Conservation (phyloP, 2,797 vertebrate species). For the Graptemys geographica region DNA sequence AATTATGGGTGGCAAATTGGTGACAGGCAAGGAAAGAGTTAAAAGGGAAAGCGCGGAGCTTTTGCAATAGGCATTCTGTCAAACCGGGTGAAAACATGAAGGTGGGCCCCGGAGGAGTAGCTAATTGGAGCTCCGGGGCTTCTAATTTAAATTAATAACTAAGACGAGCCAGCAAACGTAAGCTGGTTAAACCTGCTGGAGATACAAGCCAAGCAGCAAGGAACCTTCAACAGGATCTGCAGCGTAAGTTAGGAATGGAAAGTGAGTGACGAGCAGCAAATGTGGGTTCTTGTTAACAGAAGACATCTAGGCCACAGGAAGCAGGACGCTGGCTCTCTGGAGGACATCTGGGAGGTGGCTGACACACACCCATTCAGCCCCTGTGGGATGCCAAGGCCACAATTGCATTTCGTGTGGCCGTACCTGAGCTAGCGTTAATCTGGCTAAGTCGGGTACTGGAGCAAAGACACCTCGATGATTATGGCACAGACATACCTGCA, state of each 20-base stretch:
- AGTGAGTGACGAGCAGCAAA: not conserved
- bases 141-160: slow-evolving; percentile 48
- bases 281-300: not conserved
- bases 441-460: not conserved
- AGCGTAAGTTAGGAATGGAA: not conserved
- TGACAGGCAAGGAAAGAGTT: not conserved
- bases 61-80: not conserved
- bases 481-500: not conserved
- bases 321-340: not conserved
- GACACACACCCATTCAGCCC: not conserved
- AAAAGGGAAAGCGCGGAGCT: not conserved
- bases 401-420: not conserved
- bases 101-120: not conserved
- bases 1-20: not conserved
- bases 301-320: not conserved
- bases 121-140: slow-evolving; percentile 23
- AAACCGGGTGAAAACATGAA: not conserved
- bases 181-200: not conserved
- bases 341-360: not conserved
- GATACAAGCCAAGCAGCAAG: not conserved
- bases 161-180: not conserved
- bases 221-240: not conserved
- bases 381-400: not conserved
- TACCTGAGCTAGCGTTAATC: not conserved
- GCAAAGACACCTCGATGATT: not conserved